Evolutionary conservation across 2,113 vertebrate genomes (phyloP), one percentile per base, ranked within the genome.

Genomic region (Prunella fulvescens): DNA sequence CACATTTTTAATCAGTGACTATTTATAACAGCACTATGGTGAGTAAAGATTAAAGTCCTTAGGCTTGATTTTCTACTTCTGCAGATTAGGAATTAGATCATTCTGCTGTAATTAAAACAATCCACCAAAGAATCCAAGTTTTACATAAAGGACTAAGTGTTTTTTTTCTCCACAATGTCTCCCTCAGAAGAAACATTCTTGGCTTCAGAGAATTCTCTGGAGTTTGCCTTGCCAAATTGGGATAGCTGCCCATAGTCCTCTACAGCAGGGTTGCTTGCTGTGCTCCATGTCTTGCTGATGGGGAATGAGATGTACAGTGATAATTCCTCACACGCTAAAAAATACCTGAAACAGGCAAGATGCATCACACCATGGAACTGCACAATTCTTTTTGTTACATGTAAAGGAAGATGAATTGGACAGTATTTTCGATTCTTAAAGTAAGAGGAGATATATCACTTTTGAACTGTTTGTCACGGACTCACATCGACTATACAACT

Each of bases 1-100:
- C 2, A 1, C 0, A 0, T n/a, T 23, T 81, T 33, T 57, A 39
- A 45, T 66, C 25, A 66, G 31, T 42, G 39, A 5, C 3, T 7
- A 53, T 81, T 60, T 54, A 14, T 22, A 56, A n/a, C 13, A 8
- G 5, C 69, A 50, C 11, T 19, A 20, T 18, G 12, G 7, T 51
- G 40, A 80, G 12, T 31, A 28, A 86, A 77, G 8, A 53, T 12
- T 57, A 65, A 65, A 53, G 6, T 12, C 4, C 12, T 82, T 64
- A n/a, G 19, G 11, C 31, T 17, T 69, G 33, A 40, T 18, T 84
- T 81, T 78, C 18, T 54, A 17, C 23, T 66, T 65, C 8, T n/a
- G 4, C 29, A 45, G 33, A 18, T 67, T 60, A 54, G 24, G 73
- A 86, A 73, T 57, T 8, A 3, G 3, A 60, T 71, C 14, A 51